Evolutionary conservation across 1,140 invertebrate genomes (phyloP), one percentile per base, ranked within the genome.

Genomic region (Orchesella cincta): DNA sequence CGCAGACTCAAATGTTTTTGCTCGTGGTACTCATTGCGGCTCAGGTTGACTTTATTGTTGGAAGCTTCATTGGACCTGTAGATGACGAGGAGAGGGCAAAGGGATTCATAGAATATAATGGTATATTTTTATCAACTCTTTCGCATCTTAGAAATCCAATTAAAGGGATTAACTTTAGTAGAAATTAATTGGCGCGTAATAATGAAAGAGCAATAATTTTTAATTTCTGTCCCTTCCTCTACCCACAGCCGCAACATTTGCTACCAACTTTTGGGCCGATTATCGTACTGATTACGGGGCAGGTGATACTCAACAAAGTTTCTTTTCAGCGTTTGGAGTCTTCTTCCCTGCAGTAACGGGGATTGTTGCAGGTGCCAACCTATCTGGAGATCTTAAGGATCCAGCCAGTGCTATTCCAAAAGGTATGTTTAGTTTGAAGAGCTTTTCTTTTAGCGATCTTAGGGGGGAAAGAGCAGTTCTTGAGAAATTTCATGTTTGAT

Each of bases 1-100:
- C 83, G 31, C 84, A 90, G 89, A 88, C 89, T 23, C 91, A 92
- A 85, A 83, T 91, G 73, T 84, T 87, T 8, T 83, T 92, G 18
- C 83, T 92, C 46, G 86, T 87, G 14, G 86, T 91, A 74, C 84
- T 92, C 26, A 78, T 89, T 28, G 81, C 87, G 51, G 88, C 90
- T 5, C 88, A 92, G 78, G 78, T 87, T 28, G 88, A 91, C 84
- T 91, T 91, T 82, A 82, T 88, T 35, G 83, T 90, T 79, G 88
- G 88, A 33, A 85, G 84, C 23, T 88, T 91, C 78, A 86, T 92
- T 26, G 89, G 89, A 28, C 86, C 89, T 20, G 84, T 76, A 20
- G 79, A 83, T 79, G 85, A 85, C 20, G 81, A 85, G 16, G 84
- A 88, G 76, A 78, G 83, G 39, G 82, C 85, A 2, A 85, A 88